Conservation (phyloP, 2,888 invertebrate genomes). For the Crossocerus cetratus region DNA sequence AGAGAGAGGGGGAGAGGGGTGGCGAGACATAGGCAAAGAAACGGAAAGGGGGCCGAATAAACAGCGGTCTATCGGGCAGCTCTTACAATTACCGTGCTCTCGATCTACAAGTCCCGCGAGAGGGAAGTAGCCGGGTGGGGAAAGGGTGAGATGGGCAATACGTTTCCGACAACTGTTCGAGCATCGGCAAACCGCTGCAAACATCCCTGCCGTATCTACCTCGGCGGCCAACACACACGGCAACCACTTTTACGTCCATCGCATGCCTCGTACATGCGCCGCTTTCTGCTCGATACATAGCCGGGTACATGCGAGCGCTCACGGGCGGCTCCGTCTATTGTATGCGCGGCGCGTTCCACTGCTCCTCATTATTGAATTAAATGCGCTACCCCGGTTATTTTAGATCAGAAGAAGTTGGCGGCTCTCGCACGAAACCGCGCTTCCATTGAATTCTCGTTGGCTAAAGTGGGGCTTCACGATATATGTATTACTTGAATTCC, state of each 20-base stretch:
- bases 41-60: conserved; percentile 41
- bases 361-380: too few species aligned
- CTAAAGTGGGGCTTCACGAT: too few species aligned
- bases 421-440: too few species aligned
- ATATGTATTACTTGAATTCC: too few species aligned
- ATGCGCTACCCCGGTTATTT: too few species aligned
- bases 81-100: conserved; percentile 22
- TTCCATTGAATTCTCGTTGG: too few species aligned
- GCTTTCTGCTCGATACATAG: conserved; percentile 5
- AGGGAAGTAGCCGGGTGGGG: neutral
- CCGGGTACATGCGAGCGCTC: neutral
- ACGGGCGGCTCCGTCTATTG: neutral
- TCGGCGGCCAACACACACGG: neutral
- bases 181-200: conserved; percentile 23
- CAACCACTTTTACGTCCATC: conserved; percentile 26
- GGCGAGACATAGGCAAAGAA: too few species aligned
- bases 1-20: conserved; percentile 27
- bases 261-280: conserved; percentile 8
- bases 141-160: conserved; percentile 2
- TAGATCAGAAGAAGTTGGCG: too few species aligned
- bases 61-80: conserved; percentile 43
- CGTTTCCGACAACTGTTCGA: conserved; percentile 15
- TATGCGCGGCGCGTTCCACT: too few species aligned
- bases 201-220: conserved; percentile 19
- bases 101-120: conserved; percentile 24